Evolutionary conservation across 2,113 vertebrate species (phyloP), one percentile per base, ranked within the genome.

Genomic region (Eretmochelys imbricata): DNA sequence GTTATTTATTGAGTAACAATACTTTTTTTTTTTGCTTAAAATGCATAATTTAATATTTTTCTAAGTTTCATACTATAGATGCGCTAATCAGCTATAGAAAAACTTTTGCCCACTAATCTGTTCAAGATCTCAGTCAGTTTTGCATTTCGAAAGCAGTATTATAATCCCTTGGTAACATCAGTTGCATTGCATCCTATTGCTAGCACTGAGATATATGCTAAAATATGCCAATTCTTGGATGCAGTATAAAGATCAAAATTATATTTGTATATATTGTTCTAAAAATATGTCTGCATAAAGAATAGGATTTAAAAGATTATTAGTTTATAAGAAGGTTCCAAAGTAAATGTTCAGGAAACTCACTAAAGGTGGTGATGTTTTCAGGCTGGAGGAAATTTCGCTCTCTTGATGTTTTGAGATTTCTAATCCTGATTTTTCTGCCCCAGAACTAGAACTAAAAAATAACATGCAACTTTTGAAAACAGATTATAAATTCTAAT

Each of bases 371-470:
- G 31, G 87, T 27, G 35, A 53, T 65, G 95, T 29, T 95, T 97
- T 97, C 55, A 46, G 20, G n/a, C 1, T 42, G 2, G 76, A 80
- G 82, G 95, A 85, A 53, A 25, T 16, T 10, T 88, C 86, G 42
- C 19, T 82, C 72, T 96, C 96, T 80, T 69, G 62, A 27, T 1
- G 12, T 51, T 80, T 20, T 27, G 88, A 54, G 51, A 89, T 82
- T 93, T 91, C 83, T 8, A 20, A 54, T 84, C 87, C 80, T 65
- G 84, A 89, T 48, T 93, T 93, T 88, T 76, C 76, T 88, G 80
- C 50, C 62, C 55, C 91, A 96, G 92, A 80, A 87, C 94, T 83
- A 83, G 65, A 93, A 87, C 95, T 97, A 27, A 89, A 91, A 81
- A 86, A 93, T 91, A n/a, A 85, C 22, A 96, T 14, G 20, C 65